phyloP scores from a whole-genome alignment of 2,113 vertebrate genomes.

The Chlorodrepanis virens region DNA sequence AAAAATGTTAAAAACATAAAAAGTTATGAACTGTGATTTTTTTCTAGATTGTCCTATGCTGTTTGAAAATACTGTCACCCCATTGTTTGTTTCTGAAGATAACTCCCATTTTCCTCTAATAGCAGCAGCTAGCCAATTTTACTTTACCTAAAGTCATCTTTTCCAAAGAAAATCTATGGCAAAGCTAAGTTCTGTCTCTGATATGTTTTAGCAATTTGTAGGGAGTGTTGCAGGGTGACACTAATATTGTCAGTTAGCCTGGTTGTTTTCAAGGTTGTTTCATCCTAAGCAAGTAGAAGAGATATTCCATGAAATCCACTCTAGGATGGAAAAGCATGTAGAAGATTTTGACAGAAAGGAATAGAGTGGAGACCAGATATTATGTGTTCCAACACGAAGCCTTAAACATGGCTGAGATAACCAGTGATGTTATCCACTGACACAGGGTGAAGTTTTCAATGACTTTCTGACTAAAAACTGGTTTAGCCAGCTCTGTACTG shows the following conservation, averaged over 20 bases:
- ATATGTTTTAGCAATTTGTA: neutral
- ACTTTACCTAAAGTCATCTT: neutral
- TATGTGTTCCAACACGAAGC: neutral
- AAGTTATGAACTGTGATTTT: neutral
- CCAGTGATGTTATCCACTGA: neutral
- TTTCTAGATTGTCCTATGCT: neutral
- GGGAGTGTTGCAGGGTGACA: neutral
- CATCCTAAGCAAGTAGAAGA: neutral
- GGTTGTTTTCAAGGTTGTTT: neutral
- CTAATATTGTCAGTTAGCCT: neutral
- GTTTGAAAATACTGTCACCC: neutral
- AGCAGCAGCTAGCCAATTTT: neutral
- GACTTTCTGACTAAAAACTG: neutral
- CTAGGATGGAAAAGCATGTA: neutral
- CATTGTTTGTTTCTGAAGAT: neutral
- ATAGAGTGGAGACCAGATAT: neutral
- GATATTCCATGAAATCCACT: neutral
- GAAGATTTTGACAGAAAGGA: neutral
- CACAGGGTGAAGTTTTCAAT: neutral
- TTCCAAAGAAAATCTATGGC: neutral
- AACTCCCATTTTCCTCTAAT: neutral
- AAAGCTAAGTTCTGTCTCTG: neutral
- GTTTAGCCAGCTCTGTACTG: neutral
- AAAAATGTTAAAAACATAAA: neutral
- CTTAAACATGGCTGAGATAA: neutral